Evolutionary conservation across 2,888 invertebrate species (phyloP).

Genomic region (Ypsolopha scabrella): DNA sequence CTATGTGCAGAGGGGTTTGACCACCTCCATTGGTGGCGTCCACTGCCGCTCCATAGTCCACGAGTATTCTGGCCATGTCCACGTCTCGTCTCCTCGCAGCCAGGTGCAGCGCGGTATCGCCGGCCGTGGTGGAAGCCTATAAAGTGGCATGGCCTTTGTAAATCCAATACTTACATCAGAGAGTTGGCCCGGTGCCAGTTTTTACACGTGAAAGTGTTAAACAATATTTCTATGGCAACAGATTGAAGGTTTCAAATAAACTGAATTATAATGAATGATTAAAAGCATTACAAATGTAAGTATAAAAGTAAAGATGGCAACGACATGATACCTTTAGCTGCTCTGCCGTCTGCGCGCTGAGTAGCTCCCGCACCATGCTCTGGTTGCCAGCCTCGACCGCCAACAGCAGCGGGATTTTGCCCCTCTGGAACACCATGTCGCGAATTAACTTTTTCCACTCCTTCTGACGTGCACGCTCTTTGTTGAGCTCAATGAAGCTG

Average conservation of each 20-base stretch:
- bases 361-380: conserved; percentile 93
- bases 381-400: conserved; percentile 97
- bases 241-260: too few relatives aligned
- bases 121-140: conserved; percentile 83
- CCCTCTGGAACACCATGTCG: conserved; percentile 81
- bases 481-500: conserved; percentile 64
- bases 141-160: neutral
- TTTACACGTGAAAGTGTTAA: too few relatives aligned
- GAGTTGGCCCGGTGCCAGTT: too few relatives aligned
- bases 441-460: conserved; percentile 71
- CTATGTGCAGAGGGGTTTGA: conserved; percentile 94
- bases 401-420: conserved; percentile 92
- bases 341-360: conserved; percentile 87
- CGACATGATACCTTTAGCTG: conserved; percentile 77
- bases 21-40: conserved; percentile 95
- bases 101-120: conserved; percentile 95
- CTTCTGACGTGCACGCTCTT: conserved; percentile 60
- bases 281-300: too few relatives aligned
- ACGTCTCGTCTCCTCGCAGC: conserved; percentile 94
- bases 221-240: too few relatives aligned
- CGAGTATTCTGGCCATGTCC: conserved; percentile 92
- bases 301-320: too few relatives aligned
- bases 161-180: too few relatives aligned
- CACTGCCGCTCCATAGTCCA: conserved; percentile 92
- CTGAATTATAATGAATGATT: too few relatives aligned